phyloP scores from a whole-genome alignment of 1,140 invertebrate species.

The Pissodes strobi region DNA sequence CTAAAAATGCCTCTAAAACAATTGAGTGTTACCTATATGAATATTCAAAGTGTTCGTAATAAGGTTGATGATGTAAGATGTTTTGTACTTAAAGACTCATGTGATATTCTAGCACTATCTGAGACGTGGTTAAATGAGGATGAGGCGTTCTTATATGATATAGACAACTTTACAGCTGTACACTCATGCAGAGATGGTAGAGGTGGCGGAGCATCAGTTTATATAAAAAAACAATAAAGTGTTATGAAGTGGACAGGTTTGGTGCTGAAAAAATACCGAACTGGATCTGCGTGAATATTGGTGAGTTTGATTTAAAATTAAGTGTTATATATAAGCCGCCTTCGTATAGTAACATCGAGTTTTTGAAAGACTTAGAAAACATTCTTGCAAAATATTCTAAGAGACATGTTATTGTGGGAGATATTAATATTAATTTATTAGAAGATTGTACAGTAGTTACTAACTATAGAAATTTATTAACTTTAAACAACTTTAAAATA shows the following conservation, averaged over 20 bases:
- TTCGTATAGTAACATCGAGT: constrained; percentile 1
- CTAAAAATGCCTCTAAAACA: neutral
- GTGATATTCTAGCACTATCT: constrained; percentile 7
- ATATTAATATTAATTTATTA: constrained; percentile 1
- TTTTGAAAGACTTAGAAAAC: neutral
- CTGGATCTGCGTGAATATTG: neutral
- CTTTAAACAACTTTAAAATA: constrained; percentile 2
- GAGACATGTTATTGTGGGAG: neutral
- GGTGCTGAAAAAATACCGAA: neutral
- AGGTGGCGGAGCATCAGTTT: constrained; percentile 14
- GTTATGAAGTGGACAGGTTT: neutral
- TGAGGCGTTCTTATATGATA: constrained; percentile 5
- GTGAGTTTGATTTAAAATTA: neutral
- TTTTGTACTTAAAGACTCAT: neutral
- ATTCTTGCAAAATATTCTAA: neutral
- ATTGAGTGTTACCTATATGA: constrained; percentile 4
- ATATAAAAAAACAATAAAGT: constrained; percentile 8
- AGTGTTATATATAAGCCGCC: constrained; percentile 8
- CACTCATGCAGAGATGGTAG: constrained; percentile 12
- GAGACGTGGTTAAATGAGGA: constrained; percentile 13
- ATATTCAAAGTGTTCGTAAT: constrained; percentile 1
- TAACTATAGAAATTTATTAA: neutral
- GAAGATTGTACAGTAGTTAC: neutral
- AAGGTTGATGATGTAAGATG: constrained; percentile 2
- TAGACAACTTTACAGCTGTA: neutral